Percentiles rank a stretch among this genome's conserved stretches.
Evolutionary conservation across 2,888 invertebrate genomes (phyloP).

Genomic region (Tholera decimalis): DNA sequence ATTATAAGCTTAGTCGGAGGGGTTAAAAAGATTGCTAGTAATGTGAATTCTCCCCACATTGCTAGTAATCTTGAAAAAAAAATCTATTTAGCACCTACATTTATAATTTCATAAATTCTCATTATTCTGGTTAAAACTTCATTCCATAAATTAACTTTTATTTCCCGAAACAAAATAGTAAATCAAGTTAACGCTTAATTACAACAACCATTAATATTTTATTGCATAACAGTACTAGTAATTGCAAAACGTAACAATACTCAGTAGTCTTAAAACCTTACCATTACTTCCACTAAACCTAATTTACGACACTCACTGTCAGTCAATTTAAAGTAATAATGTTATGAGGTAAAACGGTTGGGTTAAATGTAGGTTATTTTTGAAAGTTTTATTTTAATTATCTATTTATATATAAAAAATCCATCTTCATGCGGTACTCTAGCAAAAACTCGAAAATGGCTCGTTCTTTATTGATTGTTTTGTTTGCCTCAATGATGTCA

Average conservation of each 20-base stretch:
- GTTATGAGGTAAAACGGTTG: not conserved
- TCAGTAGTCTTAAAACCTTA: not conserved
- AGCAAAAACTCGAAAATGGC: no score
- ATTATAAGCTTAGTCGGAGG: no score
- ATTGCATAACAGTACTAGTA: slow-evolving; percentile 1
- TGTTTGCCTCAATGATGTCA: no score
- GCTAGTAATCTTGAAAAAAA: no score
- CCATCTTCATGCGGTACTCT: no score
- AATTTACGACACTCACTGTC: not conserved
- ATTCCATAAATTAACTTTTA: not conserved
- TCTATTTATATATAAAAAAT: no score
- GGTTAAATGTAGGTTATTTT: not conserved
- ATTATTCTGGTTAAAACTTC: not conserved
- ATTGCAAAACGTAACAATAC: slow-evolving; percentile 14
- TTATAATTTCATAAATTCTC: no score
- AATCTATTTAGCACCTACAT: not conserved
- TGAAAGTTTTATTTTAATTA: no score
- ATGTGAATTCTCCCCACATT: no score
- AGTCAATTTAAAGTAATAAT: not conserved
- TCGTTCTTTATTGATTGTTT: no score
- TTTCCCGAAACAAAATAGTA: not conserved
- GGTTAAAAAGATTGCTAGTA: no score
- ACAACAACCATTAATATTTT: not conserved
- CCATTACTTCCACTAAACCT: not conserved
- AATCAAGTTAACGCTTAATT: not conserved